Percentiles rank a stretch among this genome's conserved stretches.
Conservation (phyloP, 2,888 invertebrate genomes). For the Copidosoma aretas region DNA sequence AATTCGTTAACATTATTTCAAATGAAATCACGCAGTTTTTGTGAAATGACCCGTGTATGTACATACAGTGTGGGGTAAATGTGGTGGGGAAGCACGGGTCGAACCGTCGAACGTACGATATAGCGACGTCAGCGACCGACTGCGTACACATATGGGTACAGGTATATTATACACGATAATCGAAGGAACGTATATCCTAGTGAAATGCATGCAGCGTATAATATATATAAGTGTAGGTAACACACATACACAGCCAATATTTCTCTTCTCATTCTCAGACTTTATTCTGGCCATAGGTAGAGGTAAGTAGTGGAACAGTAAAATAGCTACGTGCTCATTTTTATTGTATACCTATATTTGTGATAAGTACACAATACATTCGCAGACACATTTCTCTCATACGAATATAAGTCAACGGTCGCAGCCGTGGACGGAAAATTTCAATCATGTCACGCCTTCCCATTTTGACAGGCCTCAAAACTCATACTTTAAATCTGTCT, state of each 20-base stretch:
- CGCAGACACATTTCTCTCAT: constrained; percentile 31
- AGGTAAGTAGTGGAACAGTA: too few relatives aligned
- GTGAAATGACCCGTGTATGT: too few relatives aligned
- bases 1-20: too few relatives aligned
- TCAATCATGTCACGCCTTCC: not conserved
- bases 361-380: too few relatives aligned
- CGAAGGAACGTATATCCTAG: too few relatives aligned
- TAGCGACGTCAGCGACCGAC: too few relatives aligned
- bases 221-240: too few relatives aligned
- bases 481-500: too few relatives aligned
- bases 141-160: too few relatives aligned
- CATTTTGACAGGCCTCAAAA: not conserved
- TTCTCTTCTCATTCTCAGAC: constrained; percentile 9
- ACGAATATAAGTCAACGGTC: constrained; percentile 15
- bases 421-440: constrained; percentile 41
- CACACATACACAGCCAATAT: not conserved
- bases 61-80: constrained; percentile 13
- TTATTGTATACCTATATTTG: not conserved
- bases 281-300: not conserved
- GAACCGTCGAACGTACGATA: constrained; percentile 54
- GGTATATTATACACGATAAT: too few relatives aligned
- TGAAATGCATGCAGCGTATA: too few relatives aligned
- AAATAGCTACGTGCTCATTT: not conserved
- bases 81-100: constrained; percentile 55
- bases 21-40: too few relatives aligned